phyloP scores from a whole-genome alignment of 2,113 vertebrate species.

The Petrocephalus microphthalmus region DNA sequence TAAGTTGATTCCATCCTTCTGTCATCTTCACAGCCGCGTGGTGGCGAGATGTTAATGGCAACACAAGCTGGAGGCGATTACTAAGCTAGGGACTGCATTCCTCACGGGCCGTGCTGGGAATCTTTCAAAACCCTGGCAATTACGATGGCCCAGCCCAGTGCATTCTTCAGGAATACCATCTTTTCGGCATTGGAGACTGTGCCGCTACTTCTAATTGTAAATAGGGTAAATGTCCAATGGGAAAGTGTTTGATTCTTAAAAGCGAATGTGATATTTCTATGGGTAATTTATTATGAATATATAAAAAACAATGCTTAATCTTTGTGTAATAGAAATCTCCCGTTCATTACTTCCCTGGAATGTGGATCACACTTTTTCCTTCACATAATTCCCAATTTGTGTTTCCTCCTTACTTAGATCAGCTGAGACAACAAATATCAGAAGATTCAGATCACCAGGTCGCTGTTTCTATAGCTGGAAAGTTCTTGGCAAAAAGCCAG shows the following conservation, averaged over 20 bases:
- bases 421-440: neutral
- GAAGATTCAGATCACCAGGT: neutral
- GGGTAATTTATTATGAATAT: neutral
- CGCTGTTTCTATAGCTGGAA: neutral
- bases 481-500: neutral
- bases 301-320: neutral
- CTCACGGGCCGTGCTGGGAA: neutral
- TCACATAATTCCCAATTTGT: neutral
- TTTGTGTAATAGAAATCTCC: neutral
- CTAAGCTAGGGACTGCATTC: neutral
- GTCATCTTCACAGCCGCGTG: neutral
- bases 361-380: neutral
- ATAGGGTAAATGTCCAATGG: neutral
- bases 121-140: neutral
- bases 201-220: neutral
- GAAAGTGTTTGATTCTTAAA: neutral
- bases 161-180: neutral
- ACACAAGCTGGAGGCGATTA: neutral
- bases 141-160: neutral
- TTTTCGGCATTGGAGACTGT: neutral
- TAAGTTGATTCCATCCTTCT: neutral
- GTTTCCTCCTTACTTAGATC: neutral
- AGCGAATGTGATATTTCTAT: neutral
- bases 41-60: neutral
- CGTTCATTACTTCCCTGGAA: neutral